A percentile compares a stretch with the other conserved stretches of the same genome.
These are phyloP conservation scores for Cossypha dichroa DNA, from an alignment of 2,797 vertebrate genomes.

Conservation along the genomic window DNA sequence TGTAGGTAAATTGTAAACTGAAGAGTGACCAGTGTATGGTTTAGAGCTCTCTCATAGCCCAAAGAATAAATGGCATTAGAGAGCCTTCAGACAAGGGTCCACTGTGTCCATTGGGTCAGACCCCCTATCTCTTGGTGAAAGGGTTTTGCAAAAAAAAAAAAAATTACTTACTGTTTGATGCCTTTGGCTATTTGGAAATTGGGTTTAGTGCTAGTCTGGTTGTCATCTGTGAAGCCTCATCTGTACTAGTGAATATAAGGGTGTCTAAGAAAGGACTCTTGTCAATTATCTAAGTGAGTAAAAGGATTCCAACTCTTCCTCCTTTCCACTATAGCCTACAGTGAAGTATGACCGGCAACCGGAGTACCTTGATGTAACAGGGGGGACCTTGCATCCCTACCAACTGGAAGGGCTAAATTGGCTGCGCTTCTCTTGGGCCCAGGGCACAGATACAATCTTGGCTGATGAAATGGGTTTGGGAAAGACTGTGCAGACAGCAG, in stretches of 20 bases:
- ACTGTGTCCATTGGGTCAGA: rapidly evolving
- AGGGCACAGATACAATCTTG: conserved; percentile 97
- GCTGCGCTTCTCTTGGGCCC: conserved; percentile 98
- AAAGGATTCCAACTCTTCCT: background rate
- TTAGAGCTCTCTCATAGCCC: background rate
- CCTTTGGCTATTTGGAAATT: background rate
- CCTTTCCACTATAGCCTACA: conserved; percentile 83
- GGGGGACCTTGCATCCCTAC: conserved; percentile 94
- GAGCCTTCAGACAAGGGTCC: background rate
- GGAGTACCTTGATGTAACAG: conserved; percentile 91
- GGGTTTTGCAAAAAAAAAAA: background rate
- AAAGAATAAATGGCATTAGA: background rate
- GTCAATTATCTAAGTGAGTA: background rate
- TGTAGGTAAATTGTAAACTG: background rate
- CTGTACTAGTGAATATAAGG: background rate
- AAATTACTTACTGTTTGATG: background rate
- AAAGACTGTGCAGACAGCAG: conserved; percentile 97
- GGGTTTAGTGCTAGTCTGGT: background rate
- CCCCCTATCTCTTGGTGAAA: background rate
- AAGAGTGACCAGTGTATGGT: background rate
- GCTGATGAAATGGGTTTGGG: conserved; percentile 99
- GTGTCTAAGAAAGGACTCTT: background rate
- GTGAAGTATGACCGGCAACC: conserved; percentile 97
- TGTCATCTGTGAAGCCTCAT: background rate
- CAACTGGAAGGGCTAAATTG: conserved; percentile 98